Evolutionary conservation across 2,888 invertebrate genomes (phyloP), one percentile per base, ranked within the genome.

Genomic region (Ethmia dodecea): DNA sequence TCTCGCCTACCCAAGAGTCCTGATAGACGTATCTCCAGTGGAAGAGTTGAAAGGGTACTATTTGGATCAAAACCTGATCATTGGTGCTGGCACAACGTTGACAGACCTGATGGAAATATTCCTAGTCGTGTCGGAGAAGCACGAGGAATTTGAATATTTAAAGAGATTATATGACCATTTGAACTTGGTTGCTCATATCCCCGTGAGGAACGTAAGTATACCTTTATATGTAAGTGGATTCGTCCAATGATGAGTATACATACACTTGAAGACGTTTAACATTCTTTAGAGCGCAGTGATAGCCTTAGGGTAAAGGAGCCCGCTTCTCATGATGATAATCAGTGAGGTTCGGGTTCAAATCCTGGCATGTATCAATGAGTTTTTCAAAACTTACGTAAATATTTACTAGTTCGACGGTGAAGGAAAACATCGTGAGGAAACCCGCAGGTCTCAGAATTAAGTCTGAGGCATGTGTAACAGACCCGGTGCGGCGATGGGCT

Each of bases 161-260:
- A 62, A 63, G 6, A 74, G 79, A 29, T 58, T 92, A 37, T 86
- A 80, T 3, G 70, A 88, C 28, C 92, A 92, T 52, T 68, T 92
- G 33, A 87, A 89, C 52, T 60, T 90, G 34, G 87, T 92, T 6
- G 92, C 92, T 2, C 89, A 89, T 59, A 83, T 89, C 18, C 88
- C 91, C 8, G 89, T 93, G 2, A 75, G 92, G 76, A 94, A 94
- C 72, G 92, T 93, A 73, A 84, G 89, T 36, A n/a, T 55, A 58
- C 12, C 51, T 62, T 16, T 48, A 24, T 45, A 3, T 18, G 5
- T 18, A 18, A 18, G 18, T n/a, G 18, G 8, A 18, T 18, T 5
- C 18, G 18, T 18, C 18, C 5, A 5, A 5, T 18, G 5, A 5
- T 18, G 8, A 18, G 8, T 18, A 18, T n/a, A n/a, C n/a, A n/a